phyloP scores from a whole-genome alignment of 2,888 invertebrate genomes.

The Callyntrura guangdongensis region DNA sequence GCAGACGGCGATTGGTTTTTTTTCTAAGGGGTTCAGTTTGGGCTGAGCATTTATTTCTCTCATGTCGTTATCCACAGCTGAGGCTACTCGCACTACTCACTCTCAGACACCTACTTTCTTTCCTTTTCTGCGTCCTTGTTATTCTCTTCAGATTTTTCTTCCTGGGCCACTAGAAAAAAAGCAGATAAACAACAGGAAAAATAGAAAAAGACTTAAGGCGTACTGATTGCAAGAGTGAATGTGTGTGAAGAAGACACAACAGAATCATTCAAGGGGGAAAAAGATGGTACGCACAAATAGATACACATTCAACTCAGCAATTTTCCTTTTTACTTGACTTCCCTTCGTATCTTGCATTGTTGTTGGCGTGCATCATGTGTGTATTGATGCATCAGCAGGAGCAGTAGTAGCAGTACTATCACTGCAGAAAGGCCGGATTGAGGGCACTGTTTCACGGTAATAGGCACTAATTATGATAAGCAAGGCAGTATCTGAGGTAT shows the following conservation, averaged over 20 bases:
- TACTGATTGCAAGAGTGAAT: constrained; percentile 13
- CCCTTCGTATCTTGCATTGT: not conserved
- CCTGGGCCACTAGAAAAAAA: not conserved
- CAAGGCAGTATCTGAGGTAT: constrained; percentile 69
- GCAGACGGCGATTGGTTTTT: constrained; percentile 6
- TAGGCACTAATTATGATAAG: constrained; percentile 78
- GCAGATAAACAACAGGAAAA: constrained; percentile 9
- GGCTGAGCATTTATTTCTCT: not conserved
- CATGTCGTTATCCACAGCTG: not conserved
- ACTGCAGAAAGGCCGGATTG: constrained; percentile 61
- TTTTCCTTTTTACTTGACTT: not conserved
- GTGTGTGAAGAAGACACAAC: constrained; percentile 60
- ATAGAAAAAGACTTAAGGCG: not conserved
- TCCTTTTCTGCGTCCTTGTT: constrained; percentile 1
- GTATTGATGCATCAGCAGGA: constrained; percentile 8
- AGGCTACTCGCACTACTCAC: too few species aligned
- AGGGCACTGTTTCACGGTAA: constrained; percentile 81
- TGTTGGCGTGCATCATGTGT: not conserved
- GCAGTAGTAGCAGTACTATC: too few species aligned
- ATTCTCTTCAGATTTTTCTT: constrained; percentile 8
- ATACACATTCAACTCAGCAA: not conserved
- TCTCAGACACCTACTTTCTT: not conserved
- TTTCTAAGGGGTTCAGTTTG: constrained; percentile 31
- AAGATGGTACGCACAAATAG: constrained; percentile 8
- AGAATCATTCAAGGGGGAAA: constrained; percentile 71